phyloP scores from a whole-genome alignment of 2,113 vertebrate genomes.

The Scolopax mira region DNA sequence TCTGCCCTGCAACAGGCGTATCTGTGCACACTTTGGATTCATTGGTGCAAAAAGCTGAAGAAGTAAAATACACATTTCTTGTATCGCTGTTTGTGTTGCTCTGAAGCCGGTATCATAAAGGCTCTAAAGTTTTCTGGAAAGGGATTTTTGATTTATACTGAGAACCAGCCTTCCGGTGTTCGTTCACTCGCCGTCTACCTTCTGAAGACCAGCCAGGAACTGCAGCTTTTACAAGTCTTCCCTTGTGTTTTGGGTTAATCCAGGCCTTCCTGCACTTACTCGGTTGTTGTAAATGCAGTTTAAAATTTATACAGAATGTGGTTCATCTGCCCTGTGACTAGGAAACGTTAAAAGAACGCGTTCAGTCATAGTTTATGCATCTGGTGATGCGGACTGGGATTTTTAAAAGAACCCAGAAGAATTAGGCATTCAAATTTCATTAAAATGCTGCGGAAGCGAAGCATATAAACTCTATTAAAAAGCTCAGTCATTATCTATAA shows the following conservation, averaged over 20 bases:
- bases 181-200: not conserved
- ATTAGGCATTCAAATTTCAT: slow-evolving; percentile 39
- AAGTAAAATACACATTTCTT: not conserved
- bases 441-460: slow-evolving; percentile 47
- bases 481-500: slow-evolving; percentile 21
- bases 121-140: not conserved
- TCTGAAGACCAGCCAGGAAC: not conserved
- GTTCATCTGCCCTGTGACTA: slow-evolving; percentile 10
- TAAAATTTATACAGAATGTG: slow-evolving; percentile 17
- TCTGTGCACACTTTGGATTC: not conserved
- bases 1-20: not conserved
- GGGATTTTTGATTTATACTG: slow-evolving; percentile 18
- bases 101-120: not conserved
- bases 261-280: not conserved
- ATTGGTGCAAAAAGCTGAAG: not conserved
- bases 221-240: not conserved
- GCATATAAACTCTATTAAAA: slow-evolving; percentile 39
- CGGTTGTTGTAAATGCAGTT: not conserved
- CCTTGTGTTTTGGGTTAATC: not conserved
- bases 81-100: not conserved
- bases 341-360: not conserved
- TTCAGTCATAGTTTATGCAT: slow-evolving; percentile 32
- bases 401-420: slow-evolving; percentile 43
- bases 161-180: not conserved
- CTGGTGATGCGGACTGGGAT: not conserved